Conservation (phyloP, 2,113 vertebrate genomes). For the Monarcha castaneiventris region DNA sequence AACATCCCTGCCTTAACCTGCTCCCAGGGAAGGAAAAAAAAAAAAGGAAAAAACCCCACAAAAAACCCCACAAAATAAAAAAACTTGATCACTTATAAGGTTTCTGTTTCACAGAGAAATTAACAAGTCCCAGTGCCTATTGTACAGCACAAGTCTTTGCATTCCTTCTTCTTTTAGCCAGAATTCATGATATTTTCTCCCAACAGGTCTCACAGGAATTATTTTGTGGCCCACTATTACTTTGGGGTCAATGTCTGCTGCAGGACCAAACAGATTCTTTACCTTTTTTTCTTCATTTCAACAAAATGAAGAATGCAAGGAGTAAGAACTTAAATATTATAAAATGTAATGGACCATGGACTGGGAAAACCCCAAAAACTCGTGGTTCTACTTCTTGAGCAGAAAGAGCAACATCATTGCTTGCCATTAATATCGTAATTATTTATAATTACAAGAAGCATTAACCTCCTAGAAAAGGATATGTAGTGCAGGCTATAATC, state of each 20-base stretch:
- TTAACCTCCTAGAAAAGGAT: not conserved
- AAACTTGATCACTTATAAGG: not conserved
- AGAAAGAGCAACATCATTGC: not conserved
- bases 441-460: not conserved
- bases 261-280: not conserved
- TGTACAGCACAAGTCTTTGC: not conserved
- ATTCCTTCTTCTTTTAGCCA: not conserved
- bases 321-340: not conserved
- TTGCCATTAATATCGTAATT: not conserved
- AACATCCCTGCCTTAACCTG: not conserved
- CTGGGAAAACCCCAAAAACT: not conserved
- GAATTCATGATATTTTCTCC: not conserved
- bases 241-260: not conserved
- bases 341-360: not conserved
- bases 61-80: not conserved
- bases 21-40: not conserved
- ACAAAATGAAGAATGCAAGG: not conserved
- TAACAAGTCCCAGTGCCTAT: not conserved
- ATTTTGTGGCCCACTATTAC: not conserved
- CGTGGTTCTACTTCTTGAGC: not conserved
- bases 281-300: not conserved
- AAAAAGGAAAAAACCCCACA: not conserved
- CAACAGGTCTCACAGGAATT: not conserved
- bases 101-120: not conserved
- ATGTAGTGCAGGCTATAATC: not conserved